Base-by-base conservation (phyloP, 1,140 invertebrate species). In the Berghia stephanieae region DNA sequence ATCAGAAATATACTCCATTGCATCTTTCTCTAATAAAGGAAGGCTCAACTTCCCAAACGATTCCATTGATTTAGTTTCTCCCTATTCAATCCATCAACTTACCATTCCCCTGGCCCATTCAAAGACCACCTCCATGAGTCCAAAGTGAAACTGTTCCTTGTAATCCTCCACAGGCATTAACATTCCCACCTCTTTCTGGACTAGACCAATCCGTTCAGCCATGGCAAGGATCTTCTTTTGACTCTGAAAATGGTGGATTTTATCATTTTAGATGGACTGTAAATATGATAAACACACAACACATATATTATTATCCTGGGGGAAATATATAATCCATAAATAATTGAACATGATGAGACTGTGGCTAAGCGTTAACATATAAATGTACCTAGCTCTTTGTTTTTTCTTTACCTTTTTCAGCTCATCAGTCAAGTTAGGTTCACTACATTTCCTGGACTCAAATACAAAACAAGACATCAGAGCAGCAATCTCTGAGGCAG, bases 21-120 rank as follows among this genome's bases (percentile, higher is more conserved):
- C 68, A 6, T 40, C 21, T 18, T 6, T 5, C 31, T 38, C 68
- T 21, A 42, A n/a, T 57, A 80, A 42, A 79, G 73, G 80, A 74
- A n/a, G n/a, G n/a, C n/a, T n/a, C n/a, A n/a, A n/a, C n/a, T n/a
- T n/a, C n/a, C n/a, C n/a, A n/a, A n/a, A n/a, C n/a, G n/a, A n/a
- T n/a, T n/a, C n/a, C n/a, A n/a, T n/a, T n/a, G n/a, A n/a, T n/a
- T n/a, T n/a, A n/a, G n/a, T n/a, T n/a, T n/a, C n/a, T n/a, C n/a
- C 31, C 18, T 24, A 52, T 24, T 24, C 24, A 21, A 75, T n/a
- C 21, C 71, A 31, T 38, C 43, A 44, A 86, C 86, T 85, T 88
- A 94, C 94, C 91, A 95, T 94, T 78, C 94, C 94, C 71, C 93
- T 91, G 0, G 90, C 96, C 98, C 98, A 99, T 86, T 99, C 95